These are phyloP conservation scores for Psilopogon haemacephalus DNA, from an alignment of 2,113 vertebrate genomes.

Conservation along the genomic window DNA sequence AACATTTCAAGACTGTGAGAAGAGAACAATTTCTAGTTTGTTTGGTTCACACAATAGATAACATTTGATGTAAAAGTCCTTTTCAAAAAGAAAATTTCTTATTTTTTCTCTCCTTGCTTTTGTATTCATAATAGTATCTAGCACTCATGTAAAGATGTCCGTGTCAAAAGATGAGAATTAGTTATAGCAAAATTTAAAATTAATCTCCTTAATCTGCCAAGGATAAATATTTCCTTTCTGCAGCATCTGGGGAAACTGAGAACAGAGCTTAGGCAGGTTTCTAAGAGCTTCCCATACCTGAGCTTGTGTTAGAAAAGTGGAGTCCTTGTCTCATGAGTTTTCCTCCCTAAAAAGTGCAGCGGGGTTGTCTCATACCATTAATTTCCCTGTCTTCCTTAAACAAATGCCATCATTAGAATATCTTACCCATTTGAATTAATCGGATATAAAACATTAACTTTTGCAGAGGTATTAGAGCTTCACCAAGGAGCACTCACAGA, in stretches of 20 bases:
- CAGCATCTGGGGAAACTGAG: background rate
- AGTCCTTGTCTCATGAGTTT: background rate
- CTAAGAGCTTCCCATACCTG: background rate
- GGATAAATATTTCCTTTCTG: background rate
- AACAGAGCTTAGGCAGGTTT: background rate
- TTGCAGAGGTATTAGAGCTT: constrained; percentile 34
- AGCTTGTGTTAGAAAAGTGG: background rate
- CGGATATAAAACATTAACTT: constrained; percentile 52
- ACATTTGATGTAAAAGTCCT: constrained; percentile 28
- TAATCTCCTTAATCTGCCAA: background rate
- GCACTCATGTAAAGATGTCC: background rate
- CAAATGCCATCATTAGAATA: constrained; percentile 16
- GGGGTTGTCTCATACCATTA: background rate
- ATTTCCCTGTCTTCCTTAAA: constrained; percentile 42
- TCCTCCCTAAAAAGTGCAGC: background rate
- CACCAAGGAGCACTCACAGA: constrained; percentile 5
- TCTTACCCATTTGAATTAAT: constrained; percentile 51
- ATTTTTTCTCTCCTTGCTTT: constrained; percentile 24
- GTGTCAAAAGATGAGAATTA: background rate
- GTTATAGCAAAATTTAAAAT: background rate
- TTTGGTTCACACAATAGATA: background rate
- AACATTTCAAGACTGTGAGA: background rate
- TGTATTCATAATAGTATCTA: background rate
- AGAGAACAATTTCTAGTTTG: background rate
- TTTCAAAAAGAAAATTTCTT: background rate